Base-by-base conservation (phyloP, 2,113 vertebrate genomes). In the Erinaceus europaeus region DNA sequence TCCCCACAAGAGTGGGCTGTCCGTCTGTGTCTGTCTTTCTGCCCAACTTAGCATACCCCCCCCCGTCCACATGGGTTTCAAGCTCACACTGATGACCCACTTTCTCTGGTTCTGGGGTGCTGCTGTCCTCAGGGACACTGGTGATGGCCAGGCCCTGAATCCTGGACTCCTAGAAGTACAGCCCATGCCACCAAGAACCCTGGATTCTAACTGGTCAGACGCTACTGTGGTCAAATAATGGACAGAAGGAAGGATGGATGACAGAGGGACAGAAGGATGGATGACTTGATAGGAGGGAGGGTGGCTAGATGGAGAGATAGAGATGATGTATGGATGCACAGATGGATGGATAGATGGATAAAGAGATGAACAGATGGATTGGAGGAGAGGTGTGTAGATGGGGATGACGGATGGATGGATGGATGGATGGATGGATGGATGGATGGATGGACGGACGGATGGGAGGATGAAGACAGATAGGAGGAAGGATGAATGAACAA, bases 191-290 rank as follows among this genome's bases (percentile, higher is more conserved):
- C 68, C 84, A 15, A 69, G 74, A 90, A 78, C 38, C 9, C 36
- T 40, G 52, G 68, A 69, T 14, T 17, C 78, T 77, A 10, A 32
- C 23, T 68, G 38, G 34, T 90, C 62, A 86, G 12, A 80, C 76
- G 7, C 17, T 81, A 59, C 25, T 82, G 65, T 90, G 89, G 65
- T 64, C n/a, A 53, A 90, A 12, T 80, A 84, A 17, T 25, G 25
- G 40, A 9, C 32, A 64, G 29, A 34, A 34, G n/a, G 36, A 64
- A 21, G 61, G 36, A 36, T 34, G 32, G 15, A 36, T 18, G 32
- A 21, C 9, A 50, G 48, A 50, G 17, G 17, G 48, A 50, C 9
- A 50, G 48, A 50, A 50, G 17, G n/a, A n/a, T n/a, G n/a, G n/a
- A n/a, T n/a, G n/a, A n/a, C 4, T 50, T 50, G n/a, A n/a, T n/a